Evolutionary conservation across 2,797 vertebrate genomes (phyloP), one percentile per base, ranked within the genome.

Genomic region (Brachymystax lenok): DNA sequence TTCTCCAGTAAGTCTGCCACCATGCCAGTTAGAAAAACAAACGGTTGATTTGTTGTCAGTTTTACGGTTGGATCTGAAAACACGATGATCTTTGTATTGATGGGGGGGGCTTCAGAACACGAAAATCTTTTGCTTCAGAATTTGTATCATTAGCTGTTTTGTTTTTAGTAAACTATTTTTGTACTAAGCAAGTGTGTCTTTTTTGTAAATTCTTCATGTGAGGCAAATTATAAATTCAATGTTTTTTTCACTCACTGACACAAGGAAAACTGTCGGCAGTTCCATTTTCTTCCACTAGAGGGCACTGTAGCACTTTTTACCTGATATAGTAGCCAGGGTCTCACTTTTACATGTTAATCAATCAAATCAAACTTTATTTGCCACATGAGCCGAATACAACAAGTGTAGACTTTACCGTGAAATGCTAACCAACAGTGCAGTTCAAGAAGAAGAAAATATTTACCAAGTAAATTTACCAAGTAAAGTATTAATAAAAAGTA

Each of bases 101-200:
- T 74, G 24, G 69, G 71, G n/a, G 1, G 6, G 6, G 61, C 24
- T 69, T 69, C 33, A 40, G 28, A 59, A 70, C 14, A 3, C 80
- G 78, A 74, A 80, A 80, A 77, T 74, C n/a, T 79, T 77, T 77
- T 71, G 27, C 79, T 73, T 78, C 69, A 79, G 74, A 80, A 51
- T 19, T 81, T 83, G 79, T 54, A 73, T 81, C 83, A 85, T 85
- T 67, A 35, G 40, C 1, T 33, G 54, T 72, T 84, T 83, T 71
- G 82, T 91, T 91, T 91, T 64, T 88, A 90, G 71, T 76, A 86
- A 87, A 77, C n/a, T 5, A 72, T 82, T n/a, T 91, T 90, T 90
- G 79, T 86, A 86, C 72, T 66, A 85, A 63, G 74, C 54, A n/a
- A 78, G 70, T 71, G 81, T 77, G 35, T 54, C 76, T 21, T 84